Conservation (phyloP, 2,797 vertebrate species). For the Jordanella pulchra region DNA sequence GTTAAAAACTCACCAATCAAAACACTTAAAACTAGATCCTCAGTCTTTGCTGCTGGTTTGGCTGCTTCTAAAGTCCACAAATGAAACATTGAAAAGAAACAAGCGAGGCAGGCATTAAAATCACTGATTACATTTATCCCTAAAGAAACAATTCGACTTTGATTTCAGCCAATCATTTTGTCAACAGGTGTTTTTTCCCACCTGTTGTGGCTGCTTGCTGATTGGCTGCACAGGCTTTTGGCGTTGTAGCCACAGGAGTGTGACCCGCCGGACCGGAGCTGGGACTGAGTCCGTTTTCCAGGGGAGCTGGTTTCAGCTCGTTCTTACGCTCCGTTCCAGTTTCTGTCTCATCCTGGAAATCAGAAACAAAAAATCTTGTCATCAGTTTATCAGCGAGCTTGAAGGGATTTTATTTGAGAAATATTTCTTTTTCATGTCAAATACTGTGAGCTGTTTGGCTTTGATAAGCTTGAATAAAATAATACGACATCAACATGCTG, state of each 20-base stretch:
- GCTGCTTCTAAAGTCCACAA: constrained; percentile 80
- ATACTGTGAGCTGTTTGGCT: too few relatives aligned
- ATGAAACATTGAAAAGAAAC: neutral
- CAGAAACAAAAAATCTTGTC: neutral
- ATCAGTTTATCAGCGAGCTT: neutral
- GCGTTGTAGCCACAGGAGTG: constrained; percentile 82
- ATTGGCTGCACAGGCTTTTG: constrained; percentile 85
- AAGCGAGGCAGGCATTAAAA: neutral
- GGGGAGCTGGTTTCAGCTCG: constrained; percentile 84
- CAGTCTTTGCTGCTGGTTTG: constrained; percentile 92
- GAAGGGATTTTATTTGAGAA: too few relatives aligned
- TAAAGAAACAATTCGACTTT: neutral
- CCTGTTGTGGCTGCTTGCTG: constrained; percentile 88
- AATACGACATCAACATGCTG: too few relatives aligned
- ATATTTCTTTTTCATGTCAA: too few relatives aligned
- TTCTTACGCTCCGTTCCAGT: constrained; percentile 82
- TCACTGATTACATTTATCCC: neutral
- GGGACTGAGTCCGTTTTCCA: constrained; percentile 92
- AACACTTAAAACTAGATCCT: constrained; percentile 94
- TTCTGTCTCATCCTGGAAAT: constrained; percentile 68
- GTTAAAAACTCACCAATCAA: constrained; percentile 86
- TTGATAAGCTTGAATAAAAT: too few relatives aligned
- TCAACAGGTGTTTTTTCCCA: neutral
- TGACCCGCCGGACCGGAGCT: constrained; percentile 79
- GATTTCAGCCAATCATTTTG: neutral